Conservation (phyloP, 2,888 invertebrate species). For the Sphaeridia pumilis region DNA sequence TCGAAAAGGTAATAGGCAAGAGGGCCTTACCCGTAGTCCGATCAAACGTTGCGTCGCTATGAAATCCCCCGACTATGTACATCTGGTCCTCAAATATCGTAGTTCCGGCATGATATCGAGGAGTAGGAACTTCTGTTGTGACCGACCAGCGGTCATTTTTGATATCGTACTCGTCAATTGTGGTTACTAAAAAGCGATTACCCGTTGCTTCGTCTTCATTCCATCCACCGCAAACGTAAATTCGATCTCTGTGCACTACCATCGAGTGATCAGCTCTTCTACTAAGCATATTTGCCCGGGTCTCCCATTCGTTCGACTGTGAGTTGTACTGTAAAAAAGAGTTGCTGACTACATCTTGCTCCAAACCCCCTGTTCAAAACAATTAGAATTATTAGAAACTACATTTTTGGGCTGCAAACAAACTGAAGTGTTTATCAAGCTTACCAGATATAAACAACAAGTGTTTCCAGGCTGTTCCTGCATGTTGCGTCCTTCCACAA, state of each 20-base stretch:
- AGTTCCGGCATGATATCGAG: constrained; percentile 56
- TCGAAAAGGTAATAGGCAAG: neutral
- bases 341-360: constrained; percentile 45
- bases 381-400: constrained; percentile 38
- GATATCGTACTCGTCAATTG: constrained; percentile 54
- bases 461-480: constrained; percentile 42
- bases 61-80: constrained; percentile 58
- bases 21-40: constrained; percentile 45
- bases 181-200: constrained; percentile 47
- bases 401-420: neutral
- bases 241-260: constrained; percentile 45
- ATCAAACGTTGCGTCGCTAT: constrained; percentile 54
- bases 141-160: constrained; percentile 49
- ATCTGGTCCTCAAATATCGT: constrained; percentile 50
- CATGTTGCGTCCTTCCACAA: constrained; percentile 51
- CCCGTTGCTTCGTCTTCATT: constrained; percentile 45
- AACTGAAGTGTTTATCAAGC: constrained; percentile 2
- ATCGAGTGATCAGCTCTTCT: constrained; percentile 56
- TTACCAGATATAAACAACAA: constrained; percentile 39
- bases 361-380: constrained; percentile 48
- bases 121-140: constrained; percentile 52
- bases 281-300: constrained; percentile 47
- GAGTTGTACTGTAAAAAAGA: constrained; percentile 47
- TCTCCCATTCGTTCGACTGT: constrained; percentile 46
- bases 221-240: constrained; percentile 51